These are phyloP conservation scores for Poeciliopsis turneri DNA, from an alignment of 2,797 vertebrate species.

Conservation along the genomic window DNA sequence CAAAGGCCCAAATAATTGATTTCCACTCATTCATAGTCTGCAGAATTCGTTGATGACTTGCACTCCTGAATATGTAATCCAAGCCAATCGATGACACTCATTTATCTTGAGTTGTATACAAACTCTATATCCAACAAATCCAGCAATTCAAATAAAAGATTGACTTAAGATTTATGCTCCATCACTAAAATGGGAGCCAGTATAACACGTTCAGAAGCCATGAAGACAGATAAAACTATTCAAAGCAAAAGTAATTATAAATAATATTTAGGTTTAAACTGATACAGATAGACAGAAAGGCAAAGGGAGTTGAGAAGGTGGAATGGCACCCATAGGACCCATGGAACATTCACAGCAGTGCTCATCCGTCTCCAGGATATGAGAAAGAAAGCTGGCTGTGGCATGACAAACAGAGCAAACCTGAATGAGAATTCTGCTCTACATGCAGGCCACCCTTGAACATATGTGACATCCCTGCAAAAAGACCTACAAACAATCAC, in stretches of 20 bases:
- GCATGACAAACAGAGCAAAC: conserved; percentile 66
- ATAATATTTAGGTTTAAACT: conserved; percentile 27
- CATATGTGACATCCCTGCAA: conserved; percentile 25
- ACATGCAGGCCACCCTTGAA: conserved; percentile 44
- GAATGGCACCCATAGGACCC: conserved; percentile 64
- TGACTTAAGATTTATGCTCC: not conserved
- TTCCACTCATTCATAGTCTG: conserved; percentile 36
- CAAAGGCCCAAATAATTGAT: conserved; percentile 52
- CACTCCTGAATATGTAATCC: conserved; percentile 55
- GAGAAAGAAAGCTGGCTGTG: conserved; percentile 42
- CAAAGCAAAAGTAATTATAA: conserved; percentile 16
- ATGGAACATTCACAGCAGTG: conserved; percentile 59
- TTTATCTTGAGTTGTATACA: conserved; percentile 33
- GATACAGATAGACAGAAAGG: conserved; percentile 39
- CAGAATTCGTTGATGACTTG: conserved; percentile 35
- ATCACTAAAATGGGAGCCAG: conserved; percentile 9
- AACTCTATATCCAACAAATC: not conserved
- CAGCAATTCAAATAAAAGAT: not conserved
- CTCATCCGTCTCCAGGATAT: conserved; percentile 72
- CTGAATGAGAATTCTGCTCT: conserved; percentile 49
- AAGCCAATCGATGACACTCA: conserved; percentile 55
- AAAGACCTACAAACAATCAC: conserved; percentile 9
- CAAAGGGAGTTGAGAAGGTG: conserved; percentile 46
- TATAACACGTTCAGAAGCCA: not conserved
- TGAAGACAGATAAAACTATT: not conserved